Percentiles rank a stretch among this genome's conserved stretches.
Evolutionary conservation across 2,113 vertebrate genomes (phyloP).

Genomic region (Aramus guarauna): DNA sequence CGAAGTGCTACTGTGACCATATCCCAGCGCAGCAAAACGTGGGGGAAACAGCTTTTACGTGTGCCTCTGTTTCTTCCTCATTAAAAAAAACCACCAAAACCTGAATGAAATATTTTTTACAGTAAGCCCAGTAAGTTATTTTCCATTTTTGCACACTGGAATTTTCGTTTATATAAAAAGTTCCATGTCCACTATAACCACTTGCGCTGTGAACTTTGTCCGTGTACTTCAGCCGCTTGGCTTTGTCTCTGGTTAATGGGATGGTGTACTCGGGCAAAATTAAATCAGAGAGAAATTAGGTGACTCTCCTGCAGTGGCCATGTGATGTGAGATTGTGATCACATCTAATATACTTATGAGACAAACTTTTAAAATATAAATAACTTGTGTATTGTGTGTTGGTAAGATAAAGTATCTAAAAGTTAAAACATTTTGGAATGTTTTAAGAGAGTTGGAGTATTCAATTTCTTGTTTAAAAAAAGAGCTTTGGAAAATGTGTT

Average conservation of each 20-base stretch:
- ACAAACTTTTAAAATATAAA: neutral
- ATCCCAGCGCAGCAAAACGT: neutral
- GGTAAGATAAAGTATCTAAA: neutral
- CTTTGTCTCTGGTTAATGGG: too few species aligned
- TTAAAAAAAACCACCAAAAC: neutral
- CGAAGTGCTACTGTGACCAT: rapidly evolving
- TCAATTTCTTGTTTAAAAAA: neutral
- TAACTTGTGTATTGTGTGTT: neutral
- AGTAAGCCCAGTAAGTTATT: neutral
- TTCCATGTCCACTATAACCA: rapidly evolving
- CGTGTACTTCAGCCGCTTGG: rapidly evolving
- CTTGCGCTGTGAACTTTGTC: neutral
- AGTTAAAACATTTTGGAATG: neutral
- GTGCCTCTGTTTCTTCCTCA: neutral
- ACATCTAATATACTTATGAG: too few species aligned
- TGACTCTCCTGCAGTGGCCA: neutral
- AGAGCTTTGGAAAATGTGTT: neutral
- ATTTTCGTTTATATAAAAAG: neutral
- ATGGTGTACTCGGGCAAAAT: rapidly evolving
- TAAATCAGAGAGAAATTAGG: rapidly evolving
- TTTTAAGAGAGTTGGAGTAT: neutral
- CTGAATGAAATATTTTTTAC: neutral
- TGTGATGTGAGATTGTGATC: neutral
- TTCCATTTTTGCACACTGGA: neutral
- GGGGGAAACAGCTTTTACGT: neutral